Evolutionary conservation across 2,888 invertebrate genomes (phyloP), one percentile per base, ranked within the genome.

Genomic region (Empis livida): DNA sequence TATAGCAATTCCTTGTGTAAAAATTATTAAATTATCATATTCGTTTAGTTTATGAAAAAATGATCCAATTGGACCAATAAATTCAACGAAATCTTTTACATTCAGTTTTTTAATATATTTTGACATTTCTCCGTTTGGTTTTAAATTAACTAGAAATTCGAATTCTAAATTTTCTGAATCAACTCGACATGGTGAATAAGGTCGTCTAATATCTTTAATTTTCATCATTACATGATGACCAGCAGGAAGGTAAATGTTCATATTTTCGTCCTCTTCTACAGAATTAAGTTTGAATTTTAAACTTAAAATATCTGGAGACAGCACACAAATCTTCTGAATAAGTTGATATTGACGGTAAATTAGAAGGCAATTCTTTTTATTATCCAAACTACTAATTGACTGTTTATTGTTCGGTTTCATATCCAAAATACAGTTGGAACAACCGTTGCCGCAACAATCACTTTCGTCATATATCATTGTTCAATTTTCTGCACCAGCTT

Each of bases 1-100:
- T 52, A 88, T 75, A 1, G 86, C 88, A 20, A 86, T 83, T 1
- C 88, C 88, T 60, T 85, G 85, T 42, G 81, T 74, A 40, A 82
- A 64, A 59, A 79, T 69, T 2, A 74, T 52, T 15, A 78, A 55
- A 49, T 64, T 50, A 50, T 68, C 65, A 58, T 64, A 71, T 40
- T 58, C 60, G 57, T 75, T 74, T 14, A 62, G 65, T 49, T 59
- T 57, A 31, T 77, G 63, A 32, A 62, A 53, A 62, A 75, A 80
- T 43, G 71, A 65, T 10, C 84, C 84, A 67, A 81, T 82, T 1
- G 87, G 85, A 1, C 88, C 88, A 57, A 86, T 71, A 76, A 85
- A 82, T 47, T 76, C 67, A 10, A 82, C 76, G 41, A 66, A 52
- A 46, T 76, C 73, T 2, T 73, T 74, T 32, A 64, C 53, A 44